Conservation (phyloP, 2,888 invertebrate genomes). For the Crocallis elinguaria region DNA sequence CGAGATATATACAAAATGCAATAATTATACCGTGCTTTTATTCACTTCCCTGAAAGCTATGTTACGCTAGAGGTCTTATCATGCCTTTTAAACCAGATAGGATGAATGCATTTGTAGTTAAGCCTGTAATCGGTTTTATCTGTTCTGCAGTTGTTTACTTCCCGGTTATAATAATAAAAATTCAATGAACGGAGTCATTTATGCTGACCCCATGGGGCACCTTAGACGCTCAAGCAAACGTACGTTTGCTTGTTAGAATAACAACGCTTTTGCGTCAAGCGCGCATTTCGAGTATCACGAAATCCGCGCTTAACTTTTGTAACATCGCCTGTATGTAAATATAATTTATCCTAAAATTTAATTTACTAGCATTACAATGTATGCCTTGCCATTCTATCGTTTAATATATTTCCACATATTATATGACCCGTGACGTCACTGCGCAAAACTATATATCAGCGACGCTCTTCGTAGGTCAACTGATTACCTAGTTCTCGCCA, state of each 20-base stretch:
- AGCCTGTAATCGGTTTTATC: constrained; percentile 13
- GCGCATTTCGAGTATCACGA: no score
- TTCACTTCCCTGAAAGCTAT: constrained; percentile 55
- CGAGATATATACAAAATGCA: constrained; percentile 41
- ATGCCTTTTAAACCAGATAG: constrained; percentile 30
- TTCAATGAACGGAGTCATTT: not conserved
- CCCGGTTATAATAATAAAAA: constrained; percentile 7
- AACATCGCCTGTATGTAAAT: no score
- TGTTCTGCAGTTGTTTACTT: constrained; percentile 26
- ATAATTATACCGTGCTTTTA: constrained; percentile 49
- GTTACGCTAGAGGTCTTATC: constrained; percentile 45
- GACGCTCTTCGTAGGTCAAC: constrained; percentile 64
- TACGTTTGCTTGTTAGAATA: no score
- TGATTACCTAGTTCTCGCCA: constrained; percentile 72
- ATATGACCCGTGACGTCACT: constrained; percentile 62
- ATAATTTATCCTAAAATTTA: no score
- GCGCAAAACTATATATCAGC: constrained; percentile 58
- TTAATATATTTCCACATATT: constrained; percentile 31
- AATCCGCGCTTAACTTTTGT: no score
- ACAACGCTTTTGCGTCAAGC: no score
- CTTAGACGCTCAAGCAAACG: no score
- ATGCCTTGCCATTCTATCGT: constrained; percentile 26
- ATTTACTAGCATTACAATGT: constrained; percentile 4
- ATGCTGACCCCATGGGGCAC: no score
- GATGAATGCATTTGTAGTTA: constrained; percentile 28